Percentiles rank a stretch among this genome's conserved stretches.
phyloP scores from a whole-genome alignment of 1,140 invertebrate genomes.

The Zaprionus tsacasi region DNA sequence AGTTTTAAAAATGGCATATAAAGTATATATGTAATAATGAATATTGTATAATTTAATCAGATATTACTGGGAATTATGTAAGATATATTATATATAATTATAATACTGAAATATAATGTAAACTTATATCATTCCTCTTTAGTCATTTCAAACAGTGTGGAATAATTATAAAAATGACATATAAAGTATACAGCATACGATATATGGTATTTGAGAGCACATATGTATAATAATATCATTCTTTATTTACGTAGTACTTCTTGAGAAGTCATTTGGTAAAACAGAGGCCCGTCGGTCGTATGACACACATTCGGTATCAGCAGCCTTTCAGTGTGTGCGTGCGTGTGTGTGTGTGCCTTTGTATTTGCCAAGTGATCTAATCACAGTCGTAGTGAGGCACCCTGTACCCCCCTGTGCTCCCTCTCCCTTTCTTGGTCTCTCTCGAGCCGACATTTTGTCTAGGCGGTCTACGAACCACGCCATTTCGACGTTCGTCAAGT shows the following conservation, averaged over 20 bases:
- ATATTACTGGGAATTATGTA: too few species aligned
- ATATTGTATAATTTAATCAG: too few species aligned
- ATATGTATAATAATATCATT: not conserved
- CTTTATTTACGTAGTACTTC: slow-evolving; percentile 1
- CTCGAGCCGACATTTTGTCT: slow-evolving; percentile 57
- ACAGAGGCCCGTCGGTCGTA: slow-evolving; percentile 51
- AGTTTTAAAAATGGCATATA: too few species aligned
- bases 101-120: too few species aligned
- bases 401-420: not conserved
- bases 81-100: too few species aligned
- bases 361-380: slow-evolving; percentile 62
- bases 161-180: too few species aligned
- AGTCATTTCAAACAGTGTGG: too few species aligned
- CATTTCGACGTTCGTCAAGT: slow-evolving; percentile 65
- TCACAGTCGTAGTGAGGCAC: slow-evolving; percentile 29
- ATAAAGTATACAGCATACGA: too few species aligned
- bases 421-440: slow-evolving; percentile 33
- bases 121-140: too few species aligned
- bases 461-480: slow-evolving; percentile 64
- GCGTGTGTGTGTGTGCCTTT: slow-evolving; percentile 13
- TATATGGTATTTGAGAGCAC: too few species aligned
- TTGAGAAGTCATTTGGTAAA: slow-evolving; percentile 12
- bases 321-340: slow-evolving; percentile 7
- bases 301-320: slow-evolving; percentile 64
- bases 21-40: too few species aligned